phyloP scores from a whole-genome alignment of 2,797 vertebrate species.

The Sebastes oblongus region DNA sequence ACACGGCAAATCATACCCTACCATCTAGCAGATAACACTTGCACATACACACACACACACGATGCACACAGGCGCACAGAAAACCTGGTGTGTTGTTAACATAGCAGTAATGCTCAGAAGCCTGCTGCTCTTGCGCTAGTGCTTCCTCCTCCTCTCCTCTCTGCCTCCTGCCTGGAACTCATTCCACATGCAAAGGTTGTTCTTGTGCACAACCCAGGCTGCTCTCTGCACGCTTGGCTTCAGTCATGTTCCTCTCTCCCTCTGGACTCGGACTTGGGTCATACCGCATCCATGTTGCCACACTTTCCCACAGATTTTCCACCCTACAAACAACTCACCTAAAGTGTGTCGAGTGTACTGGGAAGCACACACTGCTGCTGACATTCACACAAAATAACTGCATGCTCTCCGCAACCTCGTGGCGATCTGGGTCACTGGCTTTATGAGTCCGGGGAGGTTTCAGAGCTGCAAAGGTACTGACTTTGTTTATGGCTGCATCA shows the following conservation, averaged over 20 bases:
- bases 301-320: constrained; percentile 30
- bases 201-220: constrained; percentile 41
- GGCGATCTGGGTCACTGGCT: constrained; percentile 55
- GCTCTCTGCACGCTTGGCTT: constrained; percentile 46
- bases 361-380: constrained; percentile 9
- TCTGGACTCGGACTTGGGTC: constrained; percentile 41
- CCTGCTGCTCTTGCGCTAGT: constrained; percentile 42
- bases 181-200: constrained; percentile 71
- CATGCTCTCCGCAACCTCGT: constrained; percentile 18
- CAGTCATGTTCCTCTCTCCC: constrained; percentile 47
- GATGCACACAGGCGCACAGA: constrained; percentile 10
- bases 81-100: constrained; percentile 54
- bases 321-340: constrained; percentile 30
- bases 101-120: constrained; percentile 37
- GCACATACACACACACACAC: background rate
- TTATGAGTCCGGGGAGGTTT: constrained; percentile 41
- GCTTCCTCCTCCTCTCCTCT: constrained; percentile 44
- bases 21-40: constrained; percentile 44
- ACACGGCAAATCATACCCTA: constrained; percentile 45
- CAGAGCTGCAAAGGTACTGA: constrained; percentile 30
- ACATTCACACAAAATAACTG: constrained; percentile 42
- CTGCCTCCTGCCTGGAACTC: constrained; percentile 44
- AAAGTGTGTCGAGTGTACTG: constrained; percentile 5
- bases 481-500: constrained; percentile 35
- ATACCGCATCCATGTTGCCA: constrained; percentile 6